Conservation (phyloP, 2,888 invertebrate species). For the Acheta domesticus region DNA sequence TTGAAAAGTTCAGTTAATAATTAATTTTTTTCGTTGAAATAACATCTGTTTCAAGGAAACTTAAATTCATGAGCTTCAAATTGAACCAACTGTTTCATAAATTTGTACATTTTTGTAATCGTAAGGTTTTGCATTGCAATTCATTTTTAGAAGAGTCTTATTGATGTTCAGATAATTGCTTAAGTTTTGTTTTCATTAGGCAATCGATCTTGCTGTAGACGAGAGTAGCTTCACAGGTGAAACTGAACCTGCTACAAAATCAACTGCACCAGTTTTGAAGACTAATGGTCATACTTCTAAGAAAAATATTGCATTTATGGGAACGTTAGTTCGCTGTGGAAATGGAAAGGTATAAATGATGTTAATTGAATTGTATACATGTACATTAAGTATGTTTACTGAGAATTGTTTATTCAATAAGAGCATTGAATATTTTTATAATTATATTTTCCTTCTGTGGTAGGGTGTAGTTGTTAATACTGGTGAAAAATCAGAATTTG, state of each 20-base stretch:
- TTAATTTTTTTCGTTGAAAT: no score
- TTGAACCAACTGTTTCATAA: no score
- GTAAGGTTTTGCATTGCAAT: no score
- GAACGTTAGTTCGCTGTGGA: slow-evolving; percentile 92
- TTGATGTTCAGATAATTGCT: no score
- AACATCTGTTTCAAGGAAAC: no score
- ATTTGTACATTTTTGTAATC: no score
- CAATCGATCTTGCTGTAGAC: slow-evolving; percentile 89
- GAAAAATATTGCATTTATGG: slow-evolving; percentile 95
- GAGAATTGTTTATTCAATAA: not conserved
- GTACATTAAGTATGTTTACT: not conserved
- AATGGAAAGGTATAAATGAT: slow-evolving; percentile 74
- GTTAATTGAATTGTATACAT: not conserved
- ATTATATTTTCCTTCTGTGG: slow-evolving; percentile 23
- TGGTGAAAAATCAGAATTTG: slow-evolving; percentile 95
- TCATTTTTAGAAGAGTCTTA: no score
- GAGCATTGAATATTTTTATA: not conserved
- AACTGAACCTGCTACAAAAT: slow-evolving; percentile 86
- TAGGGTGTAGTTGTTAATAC: slow-evolving; percentile 96
- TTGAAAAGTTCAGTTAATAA: no score
- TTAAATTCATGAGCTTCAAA: no score
- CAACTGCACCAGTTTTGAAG: slow-evolving; percentile 62
- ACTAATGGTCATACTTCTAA: slow-evolving; percentile 64
- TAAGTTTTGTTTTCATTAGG: slow-evolving; percentile 45
- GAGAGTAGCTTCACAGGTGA: slow-evolving; percentile 99